Percentiles rank a stretch among this genome's conserved stretches.
Conservation (phyloP, 1,140 invertebrate genomes). For the Bathynomus jamesi region DNA sequence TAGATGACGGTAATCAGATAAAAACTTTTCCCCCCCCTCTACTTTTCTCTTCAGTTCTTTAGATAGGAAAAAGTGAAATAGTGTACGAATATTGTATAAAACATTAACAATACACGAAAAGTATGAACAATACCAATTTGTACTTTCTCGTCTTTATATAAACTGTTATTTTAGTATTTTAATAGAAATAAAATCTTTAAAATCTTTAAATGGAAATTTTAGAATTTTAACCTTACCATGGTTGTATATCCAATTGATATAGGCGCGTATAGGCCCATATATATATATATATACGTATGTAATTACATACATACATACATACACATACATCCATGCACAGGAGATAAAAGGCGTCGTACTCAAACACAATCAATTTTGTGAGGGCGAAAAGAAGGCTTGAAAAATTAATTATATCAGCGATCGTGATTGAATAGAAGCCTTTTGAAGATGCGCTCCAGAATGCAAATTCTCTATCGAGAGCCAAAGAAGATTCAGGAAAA, state of each 20-base stretch:
- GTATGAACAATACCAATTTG: no score
- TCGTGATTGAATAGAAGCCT: neutral
- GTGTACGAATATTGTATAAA: no score
- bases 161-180: no score
- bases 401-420: neutral
- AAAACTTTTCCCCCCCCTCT: no score
- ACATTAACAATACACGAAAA: no score
- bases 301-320: neutral
- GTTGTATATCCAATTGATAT: neutral
- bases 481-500: neutral
- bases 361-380: neutral
- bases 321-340: neutral
- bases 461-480: neutral
- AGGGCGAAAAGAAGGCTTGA: neutral
- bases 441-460: neutral
- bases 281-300: neutral
- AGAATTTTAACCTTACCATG: no score
- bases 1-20: no score
- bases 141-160: no score
- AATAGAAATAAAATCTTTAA: no score
- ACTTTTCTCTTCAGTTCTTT: no score
- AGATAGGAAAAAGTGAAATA: no score
- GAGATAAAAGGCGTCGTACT: neutral
- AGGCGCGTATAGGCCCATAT: neutral
- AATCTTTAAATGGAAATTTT: no score